Evolutionary conservation across 2,113 vertebrate species (phyloP).

Genomic region (Sinocyclocheilus maitianheensis): DNA sequence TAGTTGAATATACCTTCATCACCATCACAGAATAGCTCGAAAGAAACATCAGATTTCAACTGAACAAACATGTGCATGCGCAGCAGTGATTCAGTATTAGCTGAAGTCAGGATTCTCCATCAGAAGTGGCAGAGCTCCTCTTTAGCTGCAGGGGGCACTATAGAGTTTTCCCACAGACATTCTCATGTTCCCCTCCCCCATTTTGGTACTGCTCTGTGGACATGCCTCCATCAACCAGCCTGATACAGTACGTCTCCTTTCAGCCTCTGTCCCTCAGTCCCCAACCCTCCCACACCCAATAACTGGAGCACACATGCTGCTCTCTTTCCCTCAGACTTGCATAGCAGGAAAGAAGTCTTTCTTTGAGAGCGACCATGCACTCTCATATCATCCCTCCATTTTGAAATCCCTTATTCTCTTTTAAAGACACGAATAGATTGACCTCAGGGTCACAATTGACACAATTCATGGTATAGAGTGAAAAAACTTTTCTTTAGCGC

Average conservation of each 20-base stretch:
- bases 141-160: slow-evolving; percentile 50
- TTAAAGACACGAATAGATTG: background rate
- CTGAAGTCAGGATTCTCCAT: background rate
- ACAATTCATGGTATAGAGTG: background rate
- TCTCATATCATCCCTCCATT: slow-evolving; percentile 70
- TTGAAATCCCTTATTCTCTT: slow-evolving; percentile 58
- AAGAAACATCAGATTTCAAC: background rate
- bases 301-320: slow-evolving; percentile 52
- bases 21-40: background rate
- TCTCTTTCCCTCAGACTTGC: slow-evolving; percentile 63
- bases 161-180: slow-evolving; percentile 30
- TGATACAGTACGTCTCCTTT: slow-evolving; percentile 57
- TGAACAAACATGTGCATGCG: background rate
- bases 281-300: slow-evolving; percentile 44
- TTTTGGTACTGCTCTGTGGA: slow-evolving; percentile 63
- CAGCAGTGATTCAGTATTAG: background rate
- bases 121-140: slow-evolving; percentile 4
- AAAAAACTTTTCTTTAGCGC: background rate
- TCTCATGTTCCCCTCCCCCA: slow-evolving; percentile 37
- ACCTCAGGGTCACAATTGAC: background rate
- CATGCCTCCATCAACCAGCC: slow-evolving; percentile 71
- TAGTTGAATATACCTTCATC: background rate
- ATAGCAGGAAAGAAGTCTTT: slow-evolving; percentile 68
- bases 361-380: slow-evolving; percentile 58
- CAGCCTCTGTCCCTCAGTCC: slow-evolving; percentile 51